Percentiles rank a stretch among this genome's conserved stretches.
phyloP scores from a whole-genome alignment of 2,113 vertebrate genomes.

The Cinclus mexicanus region DNA sequence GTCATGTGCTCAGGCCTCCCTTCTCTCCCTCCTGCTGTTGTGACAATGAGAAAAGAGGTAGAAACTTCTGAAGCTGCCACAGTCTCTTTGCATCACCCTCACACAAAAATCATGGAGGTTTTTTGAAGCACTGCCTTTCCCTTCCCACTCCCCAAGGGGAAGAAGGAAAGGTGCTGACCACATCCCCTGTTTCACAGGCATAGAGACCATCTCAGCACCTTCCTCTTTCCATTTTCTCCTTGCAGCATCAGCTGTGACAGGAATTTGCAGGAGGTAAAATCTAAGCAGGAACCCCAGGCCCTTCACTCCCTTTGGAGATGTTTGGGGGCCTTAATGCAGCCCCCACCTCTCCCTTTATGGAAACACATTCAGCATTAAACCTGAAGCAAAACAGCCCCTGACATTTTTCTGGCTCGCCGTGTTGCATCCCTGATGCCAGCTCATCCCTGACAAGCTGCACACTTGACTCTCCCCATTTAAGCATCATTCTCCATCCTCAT shows the following conservation, averaged over 20 bases:
- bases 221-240: constrained; percentile 23
- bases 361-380: not conserved
- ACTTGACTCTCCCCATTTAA: not conserved
- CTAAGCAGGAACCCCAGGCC: not conserved
- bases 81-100: not conserved
- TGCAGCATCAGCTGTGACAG: not conserved
- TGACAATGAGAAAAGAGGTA: not conserved
- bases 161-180: constrained; percentile 24
- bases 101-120: not conserved
- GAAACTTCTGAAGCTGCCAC: not conserved
- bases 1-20: accelerated
- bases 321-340: not conserved
- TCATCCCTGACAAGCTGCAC: constrained; percentile 14
- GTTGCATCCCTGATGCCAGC: not conserved
- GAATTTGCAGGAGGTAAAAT: not conserved
- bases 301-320: not conserved
- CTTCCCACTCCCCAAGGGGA: not conserved
- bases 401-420: not conserved
- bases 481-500: not conserved
- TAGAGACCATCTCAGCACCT: not conserved
- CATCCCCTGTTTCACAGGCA: not conserved
- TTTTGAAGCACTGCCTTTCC: not conserved
- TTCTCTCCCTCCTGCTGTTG: not conserved
- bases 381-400: not conserved
- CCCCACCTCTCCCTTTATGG: not conserved